A percentile compares a stretch with the other conserved stretches of the same genome.
phyloP scores from a whole-genome alignment of 2,113 vertebrate species.

The Hylia prasina region DNA sequence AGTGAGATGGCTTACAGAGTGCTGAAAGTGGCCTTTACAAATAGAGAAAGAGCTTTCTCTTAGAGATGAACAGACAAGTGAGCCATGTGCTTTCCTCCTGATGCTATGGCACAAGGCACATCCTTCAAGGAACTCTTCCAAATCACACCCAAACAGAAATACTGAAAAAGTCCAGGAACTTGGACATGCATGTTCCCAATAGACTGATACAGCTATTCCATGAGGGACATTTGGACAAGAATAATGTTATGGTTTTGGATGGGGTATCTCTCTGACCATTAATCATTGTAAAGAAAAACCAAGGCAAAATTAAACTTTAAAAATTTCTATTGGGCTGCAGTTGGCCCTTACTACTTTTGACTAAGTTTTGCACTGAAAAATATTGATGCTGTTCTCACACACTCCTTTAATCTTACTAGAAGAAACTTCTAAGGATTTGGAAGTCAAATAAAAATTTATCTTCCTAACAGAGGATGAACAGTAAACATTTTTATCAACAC shows the following conservation, averaged over 20 bases:
- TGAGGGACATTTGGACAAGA: neutral
- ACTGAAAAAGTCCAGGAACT: neutral
- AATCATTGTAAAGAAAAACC: neutral
- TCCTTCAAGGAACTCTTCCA: neutral
- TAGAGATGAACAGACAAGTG: neutral
- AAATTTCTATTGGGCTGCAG: neutral
- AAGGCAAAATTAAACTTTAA: neutral
- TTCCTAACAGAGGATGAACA: neutral
- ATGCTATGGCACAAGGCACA: fast-evolving
- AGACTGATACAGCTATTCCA: neutral
- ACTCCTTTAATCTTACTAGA: neutral
- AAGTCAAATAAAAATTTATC: neutral
- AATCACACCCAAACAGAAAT: neutral
- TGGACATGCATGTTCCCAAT: neutral
- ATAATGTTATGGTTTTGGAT: fast-evolving
- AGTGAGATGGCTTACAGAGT: neutral
- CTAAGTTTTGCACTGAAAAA: neutral
- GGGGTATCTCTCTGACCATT: neutral
- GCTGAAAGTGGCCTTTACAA: neutral
- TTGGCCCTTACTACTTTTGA: neutral
- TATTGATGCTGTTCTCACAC: neutral
- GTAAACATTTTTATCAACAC: neutral
- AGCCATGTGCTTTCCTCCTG: neutral
- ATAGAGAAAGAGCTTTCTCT: neutral
- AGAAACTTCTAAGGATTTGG: neutral